Evolutionary conservation across 2,888 invertebrate genomes (phyloP), one percentile per base, ranked within the genome.

Genomic region (Liodrosophila aerea): DNA sequence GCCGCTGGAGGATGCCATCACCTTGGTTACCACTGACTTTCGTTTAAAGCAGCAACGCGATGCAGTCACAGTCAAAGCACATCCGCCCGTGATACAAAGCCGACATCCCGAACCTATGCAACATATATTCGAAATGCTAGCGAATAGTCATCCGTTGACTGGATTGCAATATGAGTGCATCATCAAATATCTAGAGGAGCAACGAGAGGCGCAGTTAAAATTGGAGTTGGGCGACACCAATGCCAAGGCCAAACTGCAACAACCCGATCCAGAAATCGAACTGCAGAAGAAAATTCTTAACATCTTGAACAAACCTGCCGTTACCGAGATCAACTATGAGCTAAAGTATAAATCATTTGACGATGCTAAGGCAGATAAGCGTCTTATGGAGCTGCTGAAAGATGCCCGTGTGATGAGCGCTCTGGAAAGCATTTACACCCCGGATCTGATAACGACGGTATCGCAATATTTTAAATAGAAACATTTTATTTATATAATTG

Each of bases 1-100:
- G 97, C 97, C 97, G 0, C 88, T 97, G 33, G 97, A 98, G 53
- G 97, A 98, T 90, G 97, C 98, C 0, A 91, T 98, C 58, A 92
- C 92, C 69, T 91, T 98, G 64, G 91, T 98, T 27, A 92, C 93
- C 7, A 92, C 94, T 1, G 95, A 96, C 82, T 94, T 93, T 84
- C 92, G 92, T 18, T 91, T 92, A 16, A 94, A 93, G 84, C 91
- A 92, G 89, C 90, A 91, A 4, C 70, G 91, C 89, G 76, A 93
- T 7, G 57, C 64, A 0, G 47, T 51, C 0, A 33, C 33, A 7
- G 8, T 5, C 22, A 22, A 22, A 8, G n/a, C 15, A 3, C 34
- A 50, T 87, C 91, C 53, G 90, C 91, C 57, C 1, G 4, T 12
- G 1, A 13, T 5, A 2, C 63, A 58, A n/a, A 88, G 88, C 4